Evolutionary conservation across 2,888 invertebrate genomes (phyloP).

Genomic region (Julus scandinavius): DNA sequence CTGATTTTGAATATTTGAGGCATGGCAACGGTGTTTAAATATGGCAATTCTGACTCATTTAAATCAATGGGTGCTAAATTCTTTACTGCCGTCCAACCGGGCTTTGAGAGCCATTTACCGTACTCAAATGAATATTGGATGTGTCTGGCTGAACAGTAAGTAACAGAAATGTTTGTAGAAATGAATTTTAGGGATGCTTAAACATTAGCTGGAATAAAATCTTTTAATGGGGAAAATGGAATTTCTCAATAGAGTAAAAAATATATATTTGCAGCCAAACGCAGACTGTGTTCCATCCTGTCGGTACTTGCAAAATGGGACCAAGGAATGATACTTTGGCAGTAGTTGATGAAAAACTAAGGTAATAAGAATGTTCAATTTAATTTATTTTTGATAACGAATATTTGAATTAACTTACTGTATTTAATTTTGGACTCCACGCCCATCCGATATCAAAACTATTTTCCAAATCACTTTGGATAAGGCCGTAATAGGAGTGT

Average conservation of each 20-base stretch:
- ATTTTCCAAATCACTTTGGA: no score
- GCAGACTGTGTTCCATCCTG: slow-evolving; percentile 68
- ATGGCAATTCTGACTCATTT: neutral
- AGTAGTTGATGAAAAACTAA: slow-evolving; percentile 66
- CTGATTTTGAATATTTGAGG: neutral
- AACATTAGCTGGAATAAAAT: no score
- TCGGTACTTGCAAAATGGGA: slow-evolving; percentile 70
- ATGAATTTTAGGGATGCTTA: no score
- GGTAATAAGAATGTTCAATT: neutral
- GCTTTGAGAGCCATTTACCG: neutral
- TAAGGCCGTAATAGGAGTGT: no score
- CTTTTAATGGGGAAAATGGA: neutral
- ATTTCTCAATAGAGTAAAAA: neutral
- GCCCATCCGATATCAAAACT: no score
- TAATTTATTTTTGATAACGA: no score
- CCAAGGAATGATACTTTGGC: slow-evolving; percentile 64
- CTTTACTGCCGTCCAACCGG: neutral
- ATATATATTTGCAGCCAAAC: neutral
- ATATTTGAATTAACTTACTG: no score
- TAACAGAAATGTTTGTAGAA: no score
- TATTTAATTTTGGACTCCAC: no score
- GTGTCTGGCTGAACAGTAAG: neutral
- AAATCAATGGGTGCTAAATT: neutral
- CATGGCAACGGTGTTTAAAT: neutral
- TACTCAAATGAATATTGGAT: neutral